Evolutionary conservation across 2,888 invertebrate genomes (phyloP).

Genomic region (Melipona beecheii): DNA sequence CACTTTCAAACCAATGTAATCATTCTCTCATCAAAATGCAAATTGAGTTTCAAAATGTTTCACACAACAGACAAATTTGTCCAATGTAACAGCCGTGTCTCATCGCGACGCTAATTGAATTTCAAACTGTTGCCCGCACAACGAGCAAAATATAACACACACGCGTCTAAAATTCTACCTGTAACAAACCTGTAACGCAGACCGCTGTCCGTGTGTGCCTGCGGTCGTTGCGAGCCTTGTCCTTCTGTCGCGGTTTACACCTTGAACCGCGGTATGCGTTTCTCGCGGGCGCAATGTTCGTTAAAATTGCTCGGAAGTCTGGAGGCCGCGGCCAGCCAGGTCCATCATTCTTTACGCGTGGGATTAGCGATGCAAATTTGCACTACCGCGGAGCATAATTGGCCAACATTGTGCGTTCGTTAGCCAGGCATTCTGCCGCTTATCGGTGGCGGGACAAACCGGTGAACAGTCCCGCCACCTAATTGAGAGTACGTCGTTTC

Average conservation of each 20-base stretch:
- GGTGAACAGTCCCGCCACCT: conserved; percentile 43
- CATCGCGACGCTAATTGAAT: background rate
- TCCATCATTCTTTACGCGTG: conserved; percentile 67
- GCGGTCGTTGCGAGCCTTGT: background rate
- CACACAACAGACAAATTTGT: background rate
- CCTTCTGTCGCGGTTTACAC: conserved; percentile 18
- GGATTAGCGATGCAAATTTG: conserved; percentile 76
- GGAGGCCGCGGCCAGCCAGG: conserved; percentile 38
- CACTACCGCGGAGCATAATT: conserved; percentile 72
- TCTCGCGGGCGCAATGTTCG: conserved; percentile 41
- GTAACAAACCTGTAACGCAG: background rate
- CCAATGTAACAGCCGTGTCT: background rate
- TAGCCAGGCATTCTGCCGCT: conserved; percentile 71
- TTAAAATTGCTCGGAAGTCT: conserved; percentile 60
- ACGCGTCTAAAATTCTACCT: too few species aligned
- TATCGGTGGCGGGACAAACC: conserved; percentile 56
- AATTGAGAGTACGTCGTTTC: conserved; percentile 52
- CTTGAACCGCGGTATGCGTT: conserved; percentile 23
- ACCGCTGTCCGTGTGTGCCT: background rate
- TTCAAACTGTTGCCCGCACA: background rate
- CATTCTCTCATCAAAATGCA: background rate
- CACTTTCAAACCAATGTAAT: background rate
- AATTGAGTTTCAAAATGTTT: background rate
- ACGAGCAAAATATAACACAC: background rate
- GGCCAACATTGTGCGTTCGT: conserved; percentile 76